Percentiles rank a stretch among this genome's conserved stretches.
phyloP scores from a whole-genome alignment of 1,140 invertebrate species.

The Bicyclus anynana region DNA sequence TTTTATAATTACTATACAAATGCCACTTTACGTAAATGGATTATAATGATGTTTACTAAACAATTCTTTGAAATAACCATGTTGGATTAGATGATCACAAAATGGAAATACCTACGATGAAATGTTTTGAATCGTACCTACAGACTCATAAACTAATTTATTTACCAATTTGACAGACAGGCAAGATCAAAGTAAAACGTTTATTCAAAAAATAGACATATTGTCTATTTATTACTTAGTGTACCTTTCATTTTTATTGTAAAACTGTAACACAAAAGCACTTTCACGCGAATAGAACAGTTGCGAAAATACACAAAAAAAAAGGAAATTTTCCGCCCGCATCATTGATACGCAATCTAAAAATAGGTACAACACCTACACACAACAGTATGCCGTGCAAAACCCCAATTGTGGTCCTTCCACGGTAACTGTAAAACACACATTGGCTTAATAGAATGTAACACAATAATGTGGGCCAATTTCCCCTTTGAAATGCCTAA shows the following conservation, averaged over 20 bases:
- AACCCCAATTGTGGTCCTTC: conserved; percentile 13
- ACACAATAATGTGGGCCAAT: conserved; percentile 33
- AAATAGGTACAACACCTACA: background rate
- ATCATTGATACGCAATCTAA: conserved; percentile 10
- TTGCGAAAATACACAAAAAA: background rate
- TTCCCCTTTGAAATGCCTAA: conserved; percentile 37
- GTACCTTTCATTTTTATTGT: background rate
- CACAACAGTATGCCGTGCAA: background rate
- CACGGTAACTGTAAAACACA: conserved; percentile 8
- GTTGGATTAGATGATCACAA: no score
- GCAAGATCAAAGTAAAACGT: no score
- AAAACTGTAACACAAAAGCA: conserved; percentile 10
- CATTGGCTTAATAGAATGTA: conserved; percentile 17
- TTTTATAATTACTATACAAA: no score
- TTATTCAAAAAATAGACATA: no score
- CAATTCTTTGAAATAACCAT: no score
- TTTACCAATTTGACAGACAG: no score
- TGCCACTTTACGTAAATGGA: no score
- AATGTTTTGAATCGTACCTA: no score
- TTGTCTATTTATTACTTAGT: background rate
- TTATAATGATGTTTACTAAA: no score
- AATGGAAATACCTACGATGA: no score
- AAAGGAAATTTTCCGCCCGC: conserved; percentile 11
- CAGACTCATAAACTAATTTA: no score
- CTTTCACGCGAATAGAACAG: conserved; percentile 10